Base-by-base conservation (phyloP, 2,113 vertebrate genomes). In the Gobiocypris rarus region DNA sequence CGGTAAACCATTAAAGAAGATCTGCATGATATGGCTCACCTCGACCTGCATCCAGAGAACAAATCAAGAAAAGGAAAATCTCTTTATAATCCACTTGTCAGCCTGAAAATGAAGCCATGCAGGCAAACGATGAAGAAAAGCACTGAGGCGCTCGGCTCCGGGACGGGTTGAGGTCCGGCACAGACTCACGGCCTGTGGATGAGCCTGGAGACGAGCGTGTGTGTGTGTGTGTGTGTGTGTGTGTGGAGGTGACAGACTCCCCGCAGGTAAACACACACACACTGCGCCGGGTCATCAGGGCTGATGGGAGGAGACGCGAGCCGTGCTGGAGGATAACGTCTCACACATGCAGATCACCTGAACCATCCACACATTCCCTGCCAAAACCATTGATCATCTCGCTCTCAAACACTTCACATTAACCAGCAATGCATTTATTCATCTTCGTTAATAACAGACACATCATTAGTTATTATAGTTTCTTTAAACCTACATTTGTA, bases 331-430 rank as follows among this genome's bases (percentile, higher is more conserved):
- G 84, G 90, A 89, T 91, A 94, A 94, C 91, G 89, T 24, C 90
- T 90, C 90, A 93, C 90, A 89, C 89, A 91, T 86, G 88, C 90
- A 89, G 92, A 94, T 95, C 94, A 96, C 95, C 96, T 96, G 95
- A 94, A 93, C 10, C 81, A 73, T 91, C 90, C 0, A 38, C 38
- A 7, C 38, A 38, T 38, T 38, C 34, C 34, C 2, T 34, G 3
- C 2, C 34, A 34, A 34, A 34, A 34, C 45, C 45, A 13, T 2
- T 48, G 45, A 48, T 13, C 13, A 48, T 13, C 45, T 45, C 10
- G 11, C 10, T 13, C 10, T 11, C 2, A 34, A 34, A 34, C 34
- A 34, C 3, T 34, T 38, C 0, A 58, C 54, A n/a, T 58, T 10
- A 28, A 28, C 24, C 28, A 61, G 13, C 59, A 28, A 61, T 61